Conservation (phyloP, 2,888 invertebrate genomes). For the Coelogynopora nodosa region DNA sequence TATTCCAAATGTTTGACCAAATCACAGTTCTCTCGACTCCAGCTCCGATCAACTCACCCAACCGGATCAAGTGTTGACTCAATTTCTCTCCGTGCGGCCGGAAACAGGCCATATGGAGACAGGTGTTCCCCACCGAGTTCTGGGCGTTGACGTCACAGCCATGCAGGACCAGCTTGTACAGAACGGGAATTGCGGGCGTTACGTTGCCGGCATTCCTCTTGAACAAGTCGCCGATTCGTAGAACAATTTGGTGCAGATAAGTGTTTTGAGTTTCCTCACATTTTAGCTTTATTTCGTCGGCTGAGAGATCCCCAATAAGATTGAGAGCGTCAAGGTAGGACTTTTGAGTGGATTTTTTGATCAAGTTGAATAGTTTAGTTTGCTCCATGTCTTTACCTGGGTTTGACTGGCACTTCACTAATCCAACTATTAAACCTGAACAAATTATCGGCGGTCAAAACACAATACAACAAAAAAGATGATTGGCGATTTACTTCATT, state of each 20-base stretch:
- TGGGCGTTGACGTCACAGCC: conserved; percentile 51
- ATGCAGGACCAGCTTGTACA: conserved; percentile 50
- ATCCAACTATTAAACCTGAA: too few relatives aligned
- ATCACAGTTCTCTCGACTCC: neutral
- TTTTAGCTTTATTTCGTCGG: neutral
- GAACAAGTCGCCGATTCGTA: neutral
- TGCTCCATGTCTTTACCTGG: conserved; percentile 21
- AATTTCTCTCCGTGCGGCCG: conserved; percentile 49
- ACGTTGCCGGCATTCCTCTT: conserved; percentile 41
- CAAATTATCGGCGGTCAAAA: too few relatives aligned
- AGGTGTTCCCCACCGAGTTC: conserved; percentile 51
- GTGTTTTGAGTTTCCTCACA: conserved; percentile 38
- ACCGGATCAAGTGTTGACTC: conserved; percentile 50
- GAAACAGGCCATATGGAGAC: conserved; percentile 52
- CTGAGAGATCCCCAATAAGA: neutral
- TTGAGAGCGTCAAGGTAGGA: conserved; percentile 9
- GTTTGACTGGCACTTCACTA: too few relatives aligned
- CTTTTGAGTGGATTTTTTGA: conserved; percentile 31
- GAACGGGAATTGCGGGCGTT: conserved; percentile 47
- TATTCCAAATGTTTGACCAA: too few relatives aligned
- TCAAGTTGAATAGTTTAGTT: conserved; percentile 19
- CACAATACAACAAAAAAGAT: too few relatives aligned
- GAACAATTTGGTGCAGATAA: conserved; percentile 42
- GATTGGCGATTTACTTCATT: too few relatives aligned
- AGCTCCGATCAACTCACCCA: conserved; percentile 51